phyloP scores from a whole-genome alignment of 2,113 vertebrate species.

The Nerophis lumbriciformis region DNA sequence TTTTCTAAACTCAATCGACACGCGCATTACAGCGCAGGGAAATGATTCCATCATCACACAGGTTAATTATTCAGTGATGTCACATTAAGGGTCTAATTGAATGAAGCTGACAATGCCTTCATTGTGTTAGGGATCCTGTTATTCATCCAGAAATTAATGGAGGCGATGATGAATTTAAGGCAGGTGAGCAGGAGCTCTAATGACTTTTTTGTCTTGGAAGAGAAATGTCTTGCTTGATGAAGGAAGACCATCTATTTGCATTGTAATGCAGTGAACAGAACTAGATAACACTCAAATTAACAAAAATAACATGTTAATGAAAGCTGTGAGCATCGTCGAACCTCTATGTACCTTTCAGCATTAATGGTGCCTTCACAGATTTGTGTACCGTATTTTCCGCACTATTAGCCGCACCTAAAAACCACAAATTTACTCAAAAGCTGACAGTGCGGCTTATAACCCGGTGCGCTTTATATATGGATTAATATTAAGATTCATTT shows the following conservation, averaged over 20 bases:
- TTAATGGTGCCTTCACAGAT: too few species aligned
- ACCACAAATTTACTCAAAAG: too few species aligned
- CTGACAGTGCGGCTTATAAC: too few species aligned
- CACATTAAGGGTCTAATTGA: conserved; percentile 36
- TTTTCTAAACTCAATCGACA: conserved; percentile 1
- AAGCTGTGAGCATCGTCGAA: too few species aligned
- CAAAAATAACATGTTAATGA: too few species aligned
- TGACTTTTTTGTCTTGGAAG: conserved; percentile 32
- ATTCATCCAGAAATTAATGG: conserved; percentile 40
- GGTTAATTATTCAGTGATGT: conserved; percentile 45
- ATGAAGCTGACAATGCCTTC: conserved; percentile 33
- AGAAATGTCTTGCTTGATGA: conserved; percentile 12
- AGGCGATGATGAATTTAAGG: conserved; percentile 46
- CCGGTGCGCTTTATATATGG: too few species aligned
- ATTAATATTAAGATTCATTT: too few species aligned
- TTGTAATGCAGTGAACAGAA: too few species aligned
- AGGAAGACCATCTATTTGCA: background rate
- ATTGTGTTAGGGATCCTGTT: conserved; percentile 41
- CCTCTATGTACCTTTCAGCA: too few species aligned
- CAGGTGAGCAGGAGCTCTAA: conserved; percentile 34
- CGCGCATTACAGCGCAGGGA: conserved; percentile 13
- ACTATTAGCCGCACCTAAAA: too few species aligned
- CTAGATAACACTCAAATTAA: too few species aligned
- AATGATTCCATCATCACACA: conserved; percentile 33
- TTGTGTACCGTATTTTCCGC: too few species aligned